Evolutionary conservation across 2,113 vertebrate genomes (phyloP).

Genomic region (Hepsetus odoe): DNA sequence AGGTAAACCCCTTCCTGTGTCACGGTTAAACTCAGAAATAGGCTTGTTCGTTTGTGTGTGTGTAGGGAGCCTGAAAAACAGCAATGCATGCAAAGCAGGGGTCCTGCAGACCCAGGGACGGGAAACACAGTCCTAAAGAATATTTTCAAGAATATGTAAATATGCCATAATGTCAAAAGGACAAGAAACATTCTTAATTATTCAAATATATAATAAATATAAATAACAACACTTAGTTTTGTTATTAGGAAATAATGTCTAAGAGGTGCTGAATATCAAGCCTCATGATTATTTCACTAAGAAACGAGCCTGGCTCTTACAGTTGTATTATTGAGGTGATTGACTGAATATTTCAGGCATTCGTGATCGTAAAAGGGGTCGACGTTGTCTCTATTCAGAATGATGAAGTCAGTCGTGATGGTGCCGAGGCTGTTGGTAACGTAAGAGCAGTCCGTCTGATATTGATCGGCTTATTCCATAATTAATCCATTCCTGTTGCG

Average conservation of each 20-base stretch:
- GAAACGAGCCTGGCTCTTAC: background rate
- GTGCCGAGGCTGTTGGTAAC: background rate
- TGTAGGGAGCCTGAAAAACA: too few relatives aligned
- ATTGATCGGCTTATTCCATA: background rate
- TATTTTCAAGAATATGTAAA: too few relatives aligned
- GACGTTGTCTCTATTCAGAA: background rate
- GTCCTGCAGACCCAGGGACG: too few relatives aligned
- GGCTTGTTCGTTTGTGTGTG: too few relatives aligned
- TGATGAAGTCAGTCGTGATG: background rate
- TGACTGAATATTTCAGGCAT: background rate
- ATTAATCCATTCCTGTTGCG: conserved; percentile 10
- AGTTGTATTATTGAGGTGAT: background rate
- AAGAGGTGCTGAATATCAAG: background rate
- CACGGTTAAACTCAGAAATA: too few relatives aligned
- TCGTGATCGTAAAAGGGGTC: background rate
- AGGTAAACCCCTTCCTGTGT: too few relatives aligned
- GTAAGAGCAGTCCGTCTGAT: conserved; percentile 1
- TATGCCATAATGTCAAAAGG: too few relatives aligned
- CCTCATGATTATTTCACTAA: background rate
- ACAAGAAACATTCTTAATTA: too few relatives aligned
- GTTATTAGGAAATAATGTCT: background rate
- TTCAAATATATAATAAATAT: too few relatives aligned
- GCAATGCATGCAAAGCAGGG: too few relatives aligned
- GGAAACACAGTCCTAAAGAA: too few relatives aligned
- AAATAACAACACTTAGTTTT: too few relatives aligned